Evolutionary conservation across 2,797 vertebrate genomes (phyloP), one percentile per base, ranked within the genome.

Genomic region (Coilia nasus): DNA sequence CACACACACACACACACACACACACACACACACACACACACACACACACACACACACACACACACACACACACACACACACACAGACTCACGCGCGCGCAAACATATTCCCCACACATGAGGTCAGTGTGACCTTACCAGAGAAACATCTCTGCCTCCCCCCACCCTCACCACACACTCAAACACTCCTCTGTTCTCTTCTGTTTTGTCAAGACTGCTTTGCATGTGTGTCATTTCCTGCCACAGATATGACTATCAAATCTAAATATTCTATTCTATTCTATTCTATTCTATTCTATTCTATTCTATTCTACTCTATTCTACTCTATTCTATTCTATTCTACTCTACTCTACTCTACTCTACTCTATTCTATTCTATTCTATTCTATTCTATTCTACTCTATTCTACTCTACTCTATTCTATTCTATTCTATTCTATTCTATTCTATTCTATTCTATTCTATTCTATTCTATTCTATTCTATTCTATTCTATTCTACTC

Each of bases 81-180:
- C 15, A 35, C 64, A 71, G 28, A 35, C 64, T 35, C 25, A 71
- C 28, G 17, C 0, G 11, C 23, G 23, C 25, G 31, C 23, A 15
- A 11, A 67, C 59, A 62, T 11, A 64, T 64, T 64, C 62, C 62
- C 62, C 62, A 64, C 23, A 64, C 62, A 64, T 64, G 31, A 75
- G 67, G 28, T 75, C 67, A 75, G 12, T 35, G 28, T 75, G 67
- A 75, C 67, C 67, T 75, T 75, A 75, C 28, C 67, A 31, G 28
- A 75, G 31, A 75, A 75, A 35, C 28, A 75, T 75, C 25, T 75
- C 28, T 0, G 15, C 67, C 15, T 12, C 67, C 67, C 5, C 28
- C 64, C 10, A 54, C 50, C 28, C 12, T 15, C 12, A 15, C 14
- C 9, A 4, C 25, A 67, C 23, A 35, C 67, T 75, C 67, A 75